Base-by-base conservation (phyloP, 2,113 vertebrate genomes). In the Erythrocebus patas region DNA sequence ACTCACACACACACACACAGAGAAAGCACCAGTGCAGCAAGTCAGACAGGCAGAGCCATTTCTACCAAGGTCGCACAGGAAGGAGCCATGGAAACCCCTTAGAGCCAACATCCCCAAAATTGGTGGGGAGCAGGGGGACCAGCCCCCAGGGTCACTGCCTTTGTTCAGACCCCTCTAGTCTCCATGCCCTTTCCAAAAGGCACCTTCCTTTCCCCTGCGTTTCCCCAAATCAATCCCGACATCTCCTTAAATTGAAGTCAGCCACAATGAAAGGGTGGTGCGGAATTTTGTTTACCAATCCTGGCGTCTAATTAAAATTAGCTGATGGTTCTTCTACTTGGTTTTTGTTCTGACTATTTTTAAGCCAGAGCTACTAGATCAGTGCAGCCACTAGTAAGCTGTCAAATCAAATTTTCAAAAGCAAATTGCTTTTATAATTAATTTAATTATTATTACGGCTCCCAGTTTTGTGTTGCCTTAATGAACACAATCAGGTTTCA, bases 371-470 rank as follows among this genome's bases (percentile, higher is more conserved):
- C 96, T 14, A 72, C n/a, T 6, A 1, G 95, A 96, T 96, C 96
- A 6, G 6, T 2, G 78, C 80, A 82, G 52, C n/a, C 96, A 93
- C 98, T 97, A 66, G 13, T 48, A 97, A 98, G 97, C 98, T 97
- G 97, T 96, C 98, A 98, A 93, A 98, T 96, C 98, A 87, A 96
- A 95, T 98, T 98, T 97, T 91, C 57, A 1, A 98, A 95, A 98
- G 97, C 94, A 98, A 99, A 98, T 98, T 98, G 98, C 98, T 98
- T 99, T 98, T 97, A 66, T 98, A 98, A 98, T 98, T 98, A 97
- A 98, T 98, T 98, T 98, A 98, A 98, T 99, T 98, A 97, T 98
- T 98, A 97, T 98, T 98, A 97, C 94, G 79, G 89, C 14, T 84
- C 93, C 20, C 30, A 92, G 95, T 98, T 98, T 98, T 98, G 98